These are phyloP conservation scores for Lerista edwardsae DNA, from an alignment of 2,797 vertebrate species.

Conservation along the genomic window DNA sequence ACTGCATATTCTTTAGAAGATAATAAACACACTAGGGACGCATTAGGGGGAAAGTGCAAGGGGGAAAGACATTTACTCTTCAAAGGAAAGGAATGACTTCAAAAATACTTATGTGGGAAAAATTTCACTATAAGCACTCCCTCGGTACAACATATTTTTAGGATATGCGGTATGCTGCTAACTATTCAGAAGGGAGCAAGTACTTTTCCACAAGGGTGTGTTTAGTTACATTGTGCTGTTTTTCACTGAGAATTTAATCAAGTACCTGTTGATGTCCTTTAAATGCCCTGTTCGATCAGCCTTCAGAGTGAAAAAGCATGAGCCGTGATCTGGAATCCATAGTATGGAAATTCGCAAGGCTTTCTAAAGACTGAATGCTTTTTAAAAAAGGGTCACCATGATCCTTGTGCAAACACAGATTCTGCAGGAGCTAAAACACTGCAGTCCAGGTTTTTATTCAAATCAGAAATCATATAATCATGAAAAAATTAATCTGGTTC, in stretches of 20 bases:
- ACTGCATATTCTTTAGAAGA: slow-evolving; percentile 31
- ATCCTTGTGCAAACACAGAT: slow-evolving; percentile 7
- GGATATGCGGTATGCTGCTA: neutral
- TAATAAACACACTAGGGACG: slow-evolving; percentile 13
- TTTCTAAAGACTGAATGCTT: neutral
- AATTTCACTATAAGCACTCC: neutral
- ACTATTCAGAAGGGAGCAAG: neutral
- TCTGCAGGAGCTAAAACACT: slow-evolving; percentile 34
- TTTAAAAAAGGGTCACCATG: neutral
- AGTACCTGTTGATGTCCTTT: neutral
- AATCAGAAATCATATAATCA: slow-evolving; percentile 55
- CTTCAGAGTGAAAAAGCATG: neutral
- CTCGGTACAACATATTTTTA: neutral
- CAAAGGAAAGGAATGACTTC: slow-evolving; percentile 33
- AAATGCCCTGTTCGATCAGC: neutral
- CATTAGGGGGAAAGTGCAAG: neutral
- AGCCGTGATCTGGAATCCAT: slow-evolving; percentile 2
- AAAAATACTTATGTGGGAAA: slow-evolving; percentile 30
- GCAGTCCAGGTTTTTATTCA: slow-evolving; percentile 51
- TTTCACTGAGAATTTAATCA: neutral
- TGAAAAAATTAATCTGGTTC: slow-evolving; percentile 65
- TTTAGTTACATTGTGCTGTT: neutral
- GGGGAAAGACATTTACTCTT: slow-evolving; percentile 44
- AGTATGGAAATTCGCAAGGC: neutral
- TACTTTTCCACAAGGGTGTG: neutral